Evolutionary conservation across 2,888 invertebrate species (phyloP).

Genomic region (Trissolcus brochymenae): DNA sequence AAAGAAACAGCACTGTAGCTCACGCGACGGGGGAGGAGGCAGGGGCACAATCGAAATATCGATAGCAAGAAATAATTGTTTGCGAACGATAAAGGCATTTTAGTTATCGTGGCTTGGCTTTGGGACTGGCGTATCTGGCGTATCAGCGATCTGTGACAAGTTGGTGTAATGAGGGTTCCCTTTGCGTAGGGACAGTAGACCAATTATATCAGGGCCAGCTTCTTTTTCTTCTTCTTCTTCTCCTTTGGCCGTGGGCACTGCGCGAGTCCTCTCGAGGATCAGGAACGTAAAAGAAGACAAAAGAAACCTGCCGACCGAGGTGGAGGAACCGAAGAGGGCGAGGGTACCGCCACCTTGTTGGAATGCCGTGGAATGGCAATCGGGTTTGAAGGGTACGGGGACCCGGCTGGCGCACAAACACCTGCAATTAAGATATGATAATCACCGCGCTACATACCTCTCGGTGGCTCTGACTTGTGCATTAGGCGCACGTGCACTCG

Average conservation of each 20-base stretch:
- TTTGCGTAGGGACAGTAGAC: constrained; percentile 61
- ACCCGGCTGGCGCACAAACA: constrained; percentile 62
- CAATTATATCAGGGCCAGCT: constrained; percentile 63
- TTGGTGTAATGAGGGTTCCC: constrained; percentile 71
- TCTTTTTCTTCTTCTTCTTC: constrained; percentile 33
- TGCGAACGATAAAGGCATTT: constrained; percentile 37
- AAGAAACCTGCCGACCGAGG: constrained; percentile 19
- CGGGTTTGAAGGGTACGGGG: constrained; percentile 61
- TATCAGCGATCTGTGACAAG: constrained; percentile 71
- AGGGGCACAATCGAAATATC: constrained; percentile 17
- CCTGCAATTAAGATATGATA: constrained; percentile 72
- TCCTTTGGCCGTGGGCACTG: constrained; percentile 59
- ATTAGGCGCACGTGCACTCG: constrained; percentile 25
- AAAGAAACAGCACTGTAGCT: neutral
- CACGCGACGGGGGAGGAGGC: neutral
- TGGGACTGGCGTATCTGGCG: constrained; percentile 62
- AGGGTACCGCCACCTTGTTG: constrained; percentile 48
- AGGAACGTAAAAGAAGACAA: constrained; percentile 60
- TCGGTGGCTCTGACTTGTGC: constrained; percentile 10
- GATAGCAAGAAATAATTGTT: constrained; percentile 47
- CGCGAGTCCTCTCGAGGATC: constrained; percentile 47
- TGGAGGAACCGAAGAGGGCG: constrained; percentile 7
- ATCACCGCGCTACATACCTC: constrained; percentile 64
- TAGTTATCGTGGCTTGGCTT: constrained; percentile 24
- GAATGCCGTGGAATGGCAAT: constrained; percentile 62